A percentile compares a stretch with the other conserved stretches of the same genome.
These are phyloP conservation scores for Scaptomyza caliginosa DNA, from an alignment of 2,888 invertebrate genomes.

Conservation along the genomic window DNA sequence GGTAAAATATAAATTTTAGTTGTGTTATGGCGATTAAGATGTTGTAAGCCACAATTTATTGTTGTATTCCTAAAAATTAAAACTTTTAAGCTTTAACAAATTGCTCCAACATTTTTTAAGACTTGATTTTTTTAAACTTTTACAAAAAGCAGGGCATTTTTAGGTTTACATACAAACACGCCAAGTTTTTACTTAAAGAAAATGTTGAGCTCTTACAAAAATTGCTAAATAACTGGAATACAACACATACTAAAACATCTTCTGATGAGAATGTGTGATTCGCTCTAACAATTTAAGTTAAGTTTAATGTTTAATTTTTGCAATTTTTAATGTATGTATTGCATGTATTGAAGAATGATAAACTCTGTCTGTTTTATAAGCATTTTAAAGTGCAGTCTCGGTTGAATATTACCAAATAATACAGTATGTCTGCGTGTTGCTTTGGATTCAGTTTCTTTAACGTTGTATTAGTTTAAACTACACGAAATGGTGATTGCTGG, in stretches of 20 bases:
- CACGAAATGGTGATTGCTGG: conserved; percentile 78
- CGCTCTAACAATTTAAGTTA: conserved; percentile 30
- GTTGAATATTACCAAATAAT: conserved; percentile 55
- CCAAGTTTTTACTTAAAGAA: conserved; percentile 29
- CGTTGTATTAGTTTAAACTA: conserved; percentile 53
- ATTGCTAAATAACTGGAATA: conserved; percentile 49
- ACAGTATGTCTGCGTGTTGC: conserved; percentile 56
- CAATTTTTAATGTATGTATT: conserved; percentile 81
- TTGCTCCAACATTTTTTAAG: conserved; percentile 60
- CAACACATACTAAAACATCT: conserved; percentile 47
- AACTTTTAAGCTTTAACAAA: conserved; percentile 46
- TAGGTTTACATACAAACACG: conserved; percentile 37
- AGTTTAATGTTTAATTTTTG: conserved; percentile 48
- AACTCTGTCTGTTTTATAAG: conserved; percentile 38
- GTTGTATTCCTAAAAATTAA: conserved; percentile 15
- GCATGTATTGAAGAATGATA: conserved; percentile 52
- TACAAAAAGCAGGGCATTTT: conserved; percentile 42
- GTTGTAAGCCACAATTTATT: conserved; percentile 51
- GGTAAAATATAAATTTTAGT: conserved; percentile 69
- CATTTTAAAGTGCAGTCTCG: conserved; percentile 24
- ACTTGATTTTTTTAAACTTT: conserved; percentile 27
- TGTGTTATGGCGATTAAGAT: conserved; percentile 74
- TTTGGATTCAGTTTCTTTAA: conserved; percentile 71
- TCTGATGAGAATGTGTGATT: conserved; percentile 68
- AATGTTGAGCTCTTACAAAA: conserved; percentile 34